A percentile compares a stretch with the other conserved stretches of the same genome.
These are phyloP conservation scores for roundworm (Caenorhabditis elegans) DNA, from an alignment of 1,140 invertebrate genomes.

Conservation along the genomic window WBcel235 BX284605.5:9582001-9582500, in stretches of 20 bases:
- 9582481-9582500: not conserved
- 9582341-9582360: constrained; percentile 4
- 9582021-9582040: not conserved
- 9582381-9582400: not conserved
- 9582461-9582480: not conserved
- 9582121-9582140: constrained; percentile 1
- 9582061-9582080: constrained; percentile 57
- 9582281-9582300: constrained; percentile 39
- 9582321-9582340: not conserved
- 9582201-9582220: not conserved
- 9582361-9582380: not conserved
- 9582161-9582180: not conserved
- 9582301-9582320: constrained; percentile 18
- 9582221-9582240: not conserved
- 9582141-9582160: not conserved
- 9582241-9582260: constrained; percentile 46
- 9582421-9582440: no score
- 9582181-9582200: not conserved
- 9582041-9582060: constrained; percentile 54
- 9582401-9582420: constrained; percentile 5
- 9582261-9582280: constrained; percentile 43
- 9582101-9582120: not conserved
- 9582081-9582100: constrained; percentile 46
- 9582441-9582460: not conserved
- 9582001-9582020: not conserved